Conservation (phyloP, 37 sponge, comb jelly and placozoan genomes). For the Lycopodina hypogea region DNA sequence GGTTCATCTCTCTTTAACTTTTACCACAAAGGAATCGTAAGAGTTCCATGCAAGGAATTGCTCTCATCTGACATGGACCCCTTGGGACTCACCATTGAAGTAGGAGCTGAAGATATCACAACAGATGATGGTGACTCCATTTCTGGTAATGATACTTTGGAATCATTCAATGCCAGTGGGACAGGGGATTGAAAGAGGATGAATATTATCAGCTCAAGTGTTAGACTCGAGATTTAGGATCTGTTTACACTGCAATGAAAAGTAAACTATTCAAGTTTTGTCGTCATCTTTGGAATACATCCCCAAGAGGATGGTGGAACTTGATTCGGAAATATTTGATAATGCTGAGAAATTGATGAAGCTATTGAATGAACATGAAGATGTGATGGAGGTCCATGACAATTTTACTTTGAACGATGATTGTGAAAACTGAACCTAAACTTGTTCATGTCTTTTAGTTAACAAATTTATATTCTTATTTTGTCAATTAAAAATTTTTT, state of each 20-base stretch:
- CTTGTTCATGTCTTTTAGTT: no score
- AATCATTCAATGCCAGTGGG: background rate
- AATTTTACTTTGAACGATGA: constrained; percentile 26
- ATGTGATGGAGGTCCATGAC: constrained; percentile 50
- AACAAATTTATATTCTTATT: no score
- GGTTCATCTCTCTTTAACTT: constrained; percentile 48
- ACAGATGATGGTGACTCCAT: background rate
- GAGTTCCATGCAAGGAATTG: constrained; percentile 14
- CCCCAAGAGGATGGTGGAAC: constrained; percentile 13
- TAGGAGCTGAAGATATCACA: constrained; percentile 72
- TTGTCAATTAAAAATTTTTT: no score
- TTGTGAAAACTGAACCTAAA: no score
- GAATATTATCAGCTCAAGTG: constrained; percentile 38
- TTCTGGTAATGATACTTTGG: background rate
- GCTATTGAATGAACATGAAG: constrained; percentile 30
- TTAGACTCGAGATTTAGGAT: constrained; percentile 13
- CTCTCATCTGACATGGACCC: constrained; percentile 17
- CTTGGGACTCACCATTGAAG: constrained; percentile 59
- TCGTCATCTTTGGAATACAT: constrained; percentile 36
- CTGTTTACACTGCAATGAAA: constrained; percentile 23
- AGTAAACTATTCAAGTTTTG: constrained; percentile 5
- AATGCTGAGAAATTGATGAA: constrained; percentile 42
- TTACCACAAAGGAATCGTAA: constrained; percentile 45
- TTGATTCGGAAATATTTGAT: constrained; percentile 21
- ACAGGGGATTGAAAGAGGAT: background rate